Percentiles rank a stretch among this genome's conserved stretches.
These are phyloP conservation scores for Rhopalosiphum nymphaeae DNA, from an alignment of 2,888 invertebrate genomes.

Conservation along the genomic window DNA sequence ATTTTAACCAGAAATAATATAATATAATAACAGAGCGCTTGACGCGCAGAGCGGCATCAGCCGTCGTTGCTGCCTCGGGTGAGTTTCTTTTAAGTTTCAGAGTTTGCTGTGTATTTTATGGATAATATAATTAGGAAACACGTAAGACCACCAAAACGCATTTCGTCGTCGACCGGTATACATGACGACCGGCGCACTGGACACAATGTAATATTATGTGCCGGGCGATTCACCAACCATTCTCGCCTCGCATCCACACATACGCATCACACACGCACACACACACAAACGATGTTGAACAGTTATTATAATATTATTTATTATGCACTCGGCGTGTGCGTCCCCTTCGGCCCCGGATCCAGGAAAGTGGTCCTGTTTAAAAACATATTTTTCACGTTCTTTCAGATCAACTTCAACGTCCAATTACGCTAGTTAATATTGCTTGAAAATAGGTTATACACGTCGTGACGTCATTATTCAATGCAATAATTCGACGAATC, in stretches of 20 bases:
- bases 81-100: background rate
- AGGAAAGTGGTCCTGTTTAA: background rate
- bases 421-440: background rate
- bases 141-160: background rate
- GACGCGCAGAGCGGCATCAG: background rate
- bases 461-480: background rate
- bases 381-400: conserved; percentile 17
- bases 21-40: background rate
- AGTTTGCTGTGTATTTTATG: background rate
- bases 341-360: background rate
- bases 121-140: background rate
- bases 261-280: too few relatives aligned
- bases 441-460: background rate
- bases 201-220: background rate
- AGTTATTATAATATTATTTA: background rate
- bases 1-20: background rate
- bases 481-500: background rate
- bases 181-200: background rate
- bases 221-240: background rate
- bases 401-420: background rate
- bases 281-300: background rate
- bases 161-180: background rate
- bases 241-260: background rate
- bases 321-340: background rate
- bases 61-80: background rate